A percentile compares a stretch with the other conserved stretches of the same genome.
Evolutionary conservation across 2,888 invertebrate genomes (phyloP).

Genomic region (Eurytoma adleriae): DNA sequence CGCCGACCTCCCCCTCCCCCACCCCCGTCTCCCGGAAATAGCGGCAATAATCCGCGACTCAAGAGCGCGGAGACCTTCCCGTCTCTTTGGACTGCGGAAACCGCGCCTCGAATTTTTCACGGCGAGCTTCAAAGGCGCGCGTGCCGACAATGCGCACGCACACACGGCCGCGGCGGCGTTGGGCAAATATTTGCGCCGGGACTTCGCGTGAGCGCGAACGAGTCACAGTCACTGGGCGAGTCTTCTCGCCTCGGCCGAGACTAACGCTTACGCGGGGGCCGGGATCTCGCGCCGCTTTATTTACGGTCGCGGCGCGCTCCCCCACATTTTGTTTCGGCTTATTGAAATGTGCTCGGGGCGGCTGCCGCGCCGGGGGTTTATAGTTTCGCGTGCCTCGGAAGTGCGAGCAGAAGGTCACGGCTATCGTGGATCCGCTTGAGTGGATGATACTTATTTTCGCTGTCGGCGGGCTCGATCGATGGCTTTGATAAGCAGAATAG

Average conservation of each 20-base stretch:
- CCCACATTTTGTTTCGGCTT: too few relatives aligned
- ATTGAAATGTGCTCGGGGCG: too few relatives aligned
- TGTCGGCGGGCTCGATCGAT: too few relatives aligned
- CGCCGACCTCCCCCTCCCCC: too few relatives aligned
- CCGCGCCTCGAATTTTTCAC: constrained; percentile 8
- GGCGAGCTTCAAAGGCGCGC: neutral
- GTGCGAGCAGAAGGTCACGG: too few relatives aligned
- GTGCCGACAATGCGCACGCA: neutral
- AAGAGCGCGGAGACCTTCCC: neutral
- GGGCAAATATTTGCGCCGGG: constrained; percentile 24
- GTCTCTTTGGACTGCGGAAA: too few relatives aligned
- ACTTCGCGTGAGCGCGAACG: constrained; percentile 16
- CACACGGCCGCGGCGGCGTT: neutral
- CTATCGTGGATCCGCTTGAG: too few relatives aligned
- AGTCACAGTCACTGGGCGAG: constrained; percentile 5
- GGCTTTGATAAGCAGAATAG: too few relatives aligned
- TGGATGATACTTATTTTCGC: too few relatives aligned
- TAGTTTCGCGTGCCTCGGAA: neutral
- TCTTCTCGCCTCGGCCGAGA: neutral
- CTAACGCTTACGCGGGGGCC: neutral
- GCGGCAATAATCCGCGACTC: neutral
- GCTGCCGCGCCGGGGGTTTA: too few relatives aligned
- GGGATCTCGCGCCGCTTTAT: neutral
- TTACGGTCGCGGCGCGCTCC: neutral
- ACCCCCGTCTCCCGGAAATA: neutral